Percentiles rank a stretch among this genome's conserved stretches.
Evolutionary conservation across 2,888 invertebrate genomes (phyloP).

Genomic region (Nebria salina): DNA sequence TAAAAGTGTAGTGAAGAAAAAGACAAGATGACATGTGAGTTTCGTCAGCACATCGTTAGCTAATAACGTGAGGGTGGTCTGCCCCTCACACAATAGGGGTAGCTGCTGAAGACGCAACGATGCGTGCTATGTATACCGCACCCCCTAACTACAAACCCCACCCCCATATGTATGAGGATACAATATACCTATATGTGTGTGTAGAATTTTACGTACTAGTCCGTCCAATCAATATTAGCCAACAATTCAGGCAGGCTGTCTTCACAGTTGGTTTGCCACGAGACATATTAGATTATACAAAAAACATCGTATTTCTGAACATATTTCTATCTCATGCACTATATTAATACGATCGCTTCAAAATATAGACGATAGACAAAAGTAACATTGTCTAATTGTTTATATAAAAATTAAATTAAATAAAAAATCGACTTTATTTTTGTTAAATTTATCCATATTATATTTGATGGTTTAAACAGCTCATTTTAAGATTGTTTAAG

Average conservation of each 20-base stretch:
- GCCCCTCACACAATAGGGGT: slow-evolving; percentile 2
- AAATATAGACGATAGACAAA: too few species aligned
- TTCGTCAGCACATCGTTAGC: slow-evolving; percentile 33
- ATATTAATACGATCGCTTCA: too few species aligned
- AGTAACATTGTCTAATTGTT: too few species aligned
- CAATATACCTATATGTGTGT: background rate
- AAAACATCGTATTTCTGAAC: too few species aligned
- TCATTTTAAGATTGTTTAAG: too few species aligned
- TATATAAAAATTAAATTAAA: too few species aligned
- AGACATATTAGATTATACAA: slow-evolving; percentile 38
- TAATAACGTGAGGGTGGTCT: slow-evolving; percentile 35
- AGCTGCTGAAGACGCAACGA: background rate
- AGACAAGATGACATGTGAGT: background rate
- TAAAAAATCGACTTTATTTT: too few species aligned
- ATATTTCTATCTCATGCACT: too few species aligned
- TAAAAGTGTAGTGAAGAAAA: background rate
- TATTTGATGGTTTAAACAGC: too few species aligned
- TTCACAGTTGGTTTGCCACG: slow-evolving; percentile 36
- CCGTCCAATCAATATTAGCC: slow-evolving; percentile 40
- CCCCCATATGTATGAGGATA: background rate
- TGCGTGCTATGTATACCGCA: background rate
- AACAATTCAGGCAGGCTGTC: slow-evolving; percentile 19
- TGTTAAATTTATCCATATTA: too few species aligned
- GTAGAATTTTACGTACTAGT: background rate
- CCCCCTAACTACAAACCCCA: background rate